Base-by-base conservation (phyloP, 2,888 invertebrate species). In the Leistus spinibarbis region DNA sequence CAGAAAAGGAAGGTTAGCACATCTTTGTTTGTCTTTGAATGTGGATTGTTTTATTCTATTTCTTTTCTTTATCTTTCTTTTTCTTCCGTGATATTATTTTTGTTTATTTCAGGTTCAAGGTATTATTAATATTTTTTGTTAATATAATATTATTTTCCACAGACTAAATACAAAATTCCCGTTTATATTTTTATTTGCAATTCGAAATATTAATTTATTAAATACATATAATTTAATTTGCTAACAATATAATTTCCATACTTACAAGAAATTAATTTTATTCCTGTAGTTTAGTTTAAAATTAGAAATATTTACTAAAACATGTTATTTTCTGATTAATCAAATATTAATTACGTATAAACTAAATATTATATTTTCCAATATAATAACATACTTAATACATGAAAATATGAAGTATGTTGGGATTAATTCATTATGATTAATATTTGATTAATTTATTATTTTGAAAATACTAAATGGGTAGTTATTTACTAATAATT, bases 1-100 rank as follows among this genome's bases (percentile, higher is more conserved):
- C 69, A 83, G 82, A 77, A 81, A 85, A 83, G 86, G 85, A 85
- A 88, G 88, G 87, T 88, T 83, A 83, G 85, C 80, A 79, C 19
- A 19, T 60, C 7, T 60, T 17, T 40, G 40, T 40, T 7, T 40
- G 10, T 40, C 40, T 5, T 40, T 40, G 40, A 3, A 40, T 40
- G 40, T 40, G 40, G 40, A 10, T 13, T 40, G 40, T 40, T 40
- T 13, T 40, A 40, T 40, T 40, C 13, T 13, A 7, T 40, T 2
- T 40, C 13, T 7, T 40, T 40, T 13, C 40, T 40, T 2, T 40
- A 10, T 7, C 40, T 5, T 40, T 7, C 7, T 40, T 10, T 40
- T 10, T 60, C 20, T 60, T 22, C 20, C 20, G 17, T 60, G 60
- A 19, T 60, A n/a, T 60, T 19, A 20, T 60, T 60, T 22, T 60